phyloP scores from a whole-genome alignment of 1,140 invertebrate genomes.

The Leguminivora glycinivorella region DNA sequence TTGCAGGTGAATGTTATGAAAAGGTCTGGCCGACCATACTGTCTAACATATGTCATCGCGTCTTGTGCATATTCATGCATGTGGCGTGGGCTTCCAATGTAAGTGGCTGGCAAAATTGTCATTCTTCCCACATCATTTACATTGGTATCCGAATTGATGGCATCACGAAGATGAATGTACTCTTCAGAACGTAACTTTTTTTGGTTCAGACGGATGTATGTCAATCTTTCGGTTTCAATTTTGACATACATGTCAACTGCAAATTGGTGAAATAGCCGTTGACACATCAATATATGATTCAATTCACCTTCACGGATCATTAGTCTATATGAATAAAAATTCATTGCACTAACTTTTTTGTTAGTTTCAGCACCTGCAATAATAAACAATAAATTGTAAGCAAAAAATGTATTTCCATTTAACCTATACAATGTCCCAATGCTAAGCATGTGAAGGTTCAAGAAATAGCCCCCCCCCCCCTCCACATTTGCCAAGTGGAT shows the following conservation, averaged over 20 bases:
- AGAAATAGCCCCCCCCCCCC: no score
- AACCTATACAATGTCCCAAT: no score
- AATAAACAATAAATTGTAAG: no score
- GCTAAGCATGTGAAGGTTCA: no score
- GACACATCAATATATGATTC: slow-evolving; percentile 29
- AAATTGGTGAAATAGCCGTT: slow-evolving; percentile 30
- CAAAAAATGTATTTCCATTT: no score
- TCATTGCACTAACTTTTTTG: no score
- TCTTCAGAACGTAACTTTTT: slow-evolving; percentile 57
- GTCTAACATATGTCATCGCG: slow-evolving; percentile 35
- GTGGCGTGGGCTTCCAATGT: slow-evolving; percentile 16
- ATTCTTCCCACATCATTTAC: not conserved
- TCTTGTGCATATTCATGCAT: slow-evolving; percentile 31
- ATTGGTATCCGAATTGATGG: slow-evolving; percentile 35
- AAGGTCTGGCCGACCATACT: slow-evolving; percentile 37
- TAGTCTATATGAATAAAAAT: slow-evolving; percentile 66
- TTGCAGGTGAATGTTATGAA: slow-evolving; percentile 40
- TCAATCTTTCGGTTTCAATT: slow-evolving; percentile 71
- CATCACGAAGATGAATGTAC: slow-evolving; percentile 42
- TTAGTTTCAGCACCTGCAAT: no score
- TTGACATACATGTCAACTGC: slow-evolving; percentile 76
- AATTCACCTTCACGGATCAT: slow-evolving; percentile 41
- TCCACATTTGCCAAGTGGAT: no score
- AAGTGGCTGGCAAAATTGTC: slow-evolving; percentile 17
- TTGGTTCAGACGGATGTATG: slow-evolving; percentile 71